phyloP scores from a whole-genome alignment of 2,113 vertebrate species.

The Corythornis madagascariensis region DNA sequence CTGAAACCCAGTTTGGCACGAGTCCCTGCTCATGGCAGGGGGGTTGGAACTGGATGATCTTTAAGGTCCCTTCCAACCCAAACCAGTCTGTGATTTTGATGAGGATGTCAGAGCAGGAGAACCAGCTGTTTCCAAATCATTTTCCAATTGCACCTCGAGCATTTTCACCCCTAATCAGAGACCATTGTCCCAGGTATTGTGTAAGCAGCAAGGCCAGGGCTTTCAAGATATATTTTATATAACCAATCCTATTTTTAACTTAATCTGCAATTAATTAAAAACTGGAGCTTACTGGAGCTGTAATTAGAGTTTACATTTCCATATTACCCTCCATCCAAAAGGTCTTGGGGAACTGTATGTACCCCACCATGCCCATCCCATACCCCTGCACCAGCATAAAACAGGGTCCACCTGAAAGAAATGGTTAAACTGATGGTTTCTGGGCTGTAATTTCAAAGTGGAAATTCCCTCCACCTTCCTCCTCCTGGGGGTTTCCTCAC shows the following conservation, averaged over 20 bases:
- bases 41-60: too few relatives aligned
- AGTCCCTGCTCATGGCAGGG: too few relatives aligned
- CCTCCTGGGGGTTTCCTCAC: background rate
- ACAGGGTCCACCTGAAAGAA: background rate
- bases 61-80: too few relatives aligned
- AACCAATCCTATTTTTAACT: background rate
- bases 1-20: background rate
- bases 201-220: background rate
- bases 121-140: fast-evolving
- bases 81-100: too few relatives aligned
- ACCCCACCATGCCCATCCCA: fast-evolving
- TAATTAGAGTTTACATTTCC: background rate
- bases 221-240: background rate
- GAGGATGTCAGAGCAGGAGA: background rate
- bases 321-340: background rate
- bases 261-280: background rate
- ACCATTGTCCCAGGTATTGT: background rate
- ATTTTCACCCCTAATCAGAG: background rate
- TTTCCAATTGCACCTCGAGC: background rate
- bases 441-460: background rate
- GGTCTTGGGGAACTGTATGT: background rate
- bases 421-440: background rate
- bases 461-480: background rate
- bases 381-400: background rate
- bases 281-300: background rate